Evolutionary conservation across 1,140 invertebrate genomes (phyloP).

Genomic region (Wiebesia pumilae): DNA sequence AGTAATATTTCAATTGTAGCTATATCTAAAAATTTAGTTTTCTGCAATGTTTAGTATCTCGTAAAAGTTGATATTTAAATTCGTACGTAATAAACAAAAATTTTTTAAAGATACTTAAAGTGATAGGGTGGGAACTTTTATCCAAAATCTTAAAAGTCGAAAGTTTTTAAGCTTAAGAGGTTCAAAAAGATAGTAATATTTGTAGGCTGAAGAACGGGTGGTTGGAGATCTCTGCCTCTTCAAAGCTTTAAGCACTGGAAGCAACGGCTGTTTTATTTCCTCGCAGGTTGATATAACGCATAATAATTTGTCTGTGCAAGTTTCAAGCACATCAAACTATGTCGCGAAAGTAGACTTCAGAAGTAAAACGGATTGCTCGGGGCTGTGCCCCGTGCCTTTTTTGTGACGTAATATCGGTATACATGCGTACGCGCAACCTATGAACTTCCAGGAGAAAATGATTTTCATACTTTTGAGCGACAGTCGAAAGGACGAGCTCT

Average conservation of each 20-base stretch:
- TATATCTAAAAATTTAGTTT: not conserved
- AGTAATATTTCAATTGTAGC: not conserved
- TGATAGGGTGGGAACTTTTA: not conserved
- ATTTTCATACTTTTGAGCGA: not conserved
- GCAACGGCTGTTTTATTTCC: not conserved
- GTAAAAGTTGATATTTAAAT: not conserved
- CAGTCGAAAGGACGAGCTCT: not conserved
- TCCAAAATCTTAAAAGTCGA: constrained; percentile 44
- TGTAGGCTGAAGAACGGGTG: not conserved
- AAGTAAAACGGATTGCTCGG: not conserved
- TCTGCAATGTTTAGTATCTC: not conserved
- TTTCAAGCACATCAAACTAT: constrained; percentile 38
- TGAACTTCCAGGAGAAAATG: not conserved
- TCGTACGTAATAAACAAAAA: constrained; percentile 41
- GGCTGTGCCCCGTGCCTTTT: too few relatives aligned
- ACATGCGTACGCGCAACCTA: too few relatives aligned
- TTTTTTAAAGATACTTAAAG: constrained; percentile 32
- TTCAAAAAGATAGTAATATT: not conserved
- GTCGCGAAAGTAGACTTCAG: not conserved
- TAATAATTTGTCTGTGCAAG: constrained; percentile 46
- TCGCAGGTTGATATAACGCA: constrained; percentile 36
- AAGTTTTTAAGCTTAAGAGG: constrained; percentile 34
- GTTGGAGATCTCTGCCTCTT: not conserved
- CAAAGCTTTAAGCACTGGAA: constrained; percentile 27
- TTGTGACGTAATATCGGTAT: not conserved